Evolutionary conservation across 2,888 invertebrate species (phyloP), one percentile per base, ranked within the genome.

Genomic region (Oligia latruncula): DNA sequence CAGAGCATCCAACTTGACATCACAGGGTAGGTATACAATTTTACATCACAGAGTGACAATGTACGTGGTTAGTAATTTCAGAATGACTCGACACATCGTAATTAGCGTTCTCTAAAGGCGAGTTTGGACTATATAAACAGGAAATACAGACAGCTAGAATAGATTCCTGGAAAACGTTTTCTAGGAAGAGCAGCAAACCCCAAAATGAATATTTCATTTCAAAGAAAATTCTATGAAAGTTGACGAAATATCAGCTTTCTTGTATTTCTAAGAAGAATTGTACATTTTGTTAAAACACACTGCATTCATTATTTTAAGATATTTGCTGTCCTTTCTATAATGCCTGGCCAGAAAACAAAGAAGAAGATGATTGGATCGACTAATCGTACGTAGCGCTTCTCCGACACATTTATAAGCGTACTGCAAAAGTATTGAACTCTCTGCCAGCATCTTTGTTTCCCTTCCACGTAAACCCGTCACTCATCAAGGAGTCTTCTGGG

Each of bases 1-100:
- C 79, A 78, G 60, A 80, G 71, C 75, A 78, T 74, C 60, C 75
- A 87, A 87, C 78, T 81, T 87, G 60, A 75, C 73, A 73, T 58
- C 46, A 67, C 74, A 68, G 40, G 23, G 66, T 72, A 77, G 23
- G 66, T 72, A 77, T 70, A 52, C 71, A 80, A 84, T 81, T 81
- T 84, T 62, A 72, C 29, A 70, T 70, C 75, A 72, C 74, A 49
- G 29, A 65, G 70, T 83, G 77, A 66, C 71, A 81, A 79, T 81
- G 60, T 58, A 52, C 71, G 62, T 58, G 65, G 80, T 78, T 68
- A 52, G 78, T 76, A 82, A 82, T 87, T 81, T 74, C 64, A 65
- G 74, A 49, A 71, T 78, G 43, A 76, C 70, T 71, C 70, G 68
- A 67, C 74, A 74, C 64, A 74, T 78, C 23, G 66, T 72, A 86